Base-by-base conservation (phyloP, 2,113 vertebrate genomes). In the Gallinago jamesoni region DNA sequence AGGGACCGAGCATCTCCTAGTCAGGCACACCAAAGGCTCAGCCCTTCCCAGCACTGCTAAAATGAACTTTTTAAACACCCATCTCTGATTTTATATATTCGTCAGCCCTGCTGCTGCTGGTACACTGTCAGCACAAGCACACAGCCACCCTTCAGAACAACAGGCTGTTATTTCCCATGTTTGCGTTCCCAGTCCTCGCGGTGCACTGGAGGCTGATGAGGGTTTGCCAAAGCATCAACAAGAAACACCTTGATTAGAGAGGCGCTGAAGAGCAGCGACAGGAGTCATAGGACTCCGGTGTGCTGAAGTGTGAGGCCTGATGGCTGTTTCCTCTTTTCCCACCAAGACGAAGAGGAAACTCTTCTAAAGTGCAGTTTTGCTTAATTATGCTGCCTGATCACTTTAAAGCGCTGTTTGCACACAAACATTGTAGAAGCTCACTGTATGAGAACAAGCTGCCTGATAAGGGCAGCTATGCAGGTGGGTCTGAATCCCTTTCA, bases 361-460 rank as follows among this genome's bases (percentile, higher is more conserved):
- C 87, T 95, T 94, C 83, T 56, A 23, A 97, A 91, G 62, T 75
- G 91, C 72, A 78, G 91, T 95, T 96, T 97, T 96, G 87, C 94
- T 96, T 96, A 97, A 97, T 98, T 96, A 97, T 9, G 8, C 84
- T 90, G 63, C 89, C 91, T 95, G 95, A 97, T 97, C 96, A 74
- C 91, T 97, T 97, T 93, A 94, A 96, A 96, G 91, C 48, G 35
- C 77, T 98, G 96, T 98, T 98, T 98, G 95, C 92, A 97, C 89
- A 97, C 90, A 98, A 95, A 97, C 78, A 14, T 6, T 33, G 83
- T 72, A 94, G 85, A 96, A 28, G 57, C 91, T 91, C 86, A 72
- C 72, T 66, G 57, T 63, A 85, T 64, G 63, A 91, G 85, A 97
- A 91, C 69, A 87, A 97, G 87, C 85, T 92, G 94, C 74, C 86